Evolutionary conservation across 2,113 vertebrate species (phyloP).

Genomic region (Sinocyclocheilus anshuiensis): DNA sequence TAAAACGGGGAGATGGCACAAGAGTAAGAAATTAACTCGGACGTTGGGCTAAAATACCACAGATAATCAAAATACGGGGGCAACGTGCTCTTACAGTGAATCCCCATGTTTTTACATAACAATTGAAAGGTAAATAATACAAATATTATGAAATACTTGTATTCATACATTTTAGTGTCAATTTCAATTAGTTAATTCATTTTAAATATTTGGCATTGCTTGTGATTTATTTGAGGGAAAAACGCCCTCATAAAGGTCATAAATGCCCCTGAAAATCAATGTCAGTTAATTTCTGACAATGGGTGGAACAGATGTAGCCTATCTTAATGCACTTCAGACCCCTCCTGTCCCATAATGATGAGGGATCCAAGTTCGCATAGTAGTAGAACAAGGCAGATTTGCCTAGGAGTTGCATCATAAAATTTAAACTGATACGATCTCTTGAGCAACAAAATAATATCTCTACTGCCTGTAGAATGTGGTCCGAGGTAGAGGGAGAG

Average conservation of each 20-base stretch:
- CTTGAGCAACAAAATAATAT: background rate
- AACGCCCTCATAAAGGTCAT: background rate
- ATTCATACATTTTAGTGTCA: background rate
- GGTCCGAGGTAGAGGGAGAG: background rate
- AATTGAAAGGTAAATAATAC: background rate
- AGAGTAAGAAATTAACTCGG: background rate
- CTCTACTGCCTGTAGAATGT: background rate
- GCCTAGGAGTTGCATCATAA: background rate
- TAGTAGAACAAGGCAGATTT: background rate
- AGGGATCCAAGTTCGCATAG: background rate
- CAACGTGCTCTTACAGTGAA: background rate
- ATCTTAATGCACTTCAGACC: background rate
- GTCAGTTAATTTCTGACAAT: background rate
- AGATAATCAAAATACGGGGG: no score
- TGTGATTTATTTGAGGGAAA: background rate
- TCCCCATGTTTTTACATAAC: background rate
- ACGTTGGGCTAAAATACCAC: background rate
- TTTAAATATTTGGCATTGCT: background rate
- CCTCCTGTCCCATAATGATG: background rate
- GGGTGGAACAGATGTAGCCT: background rate
- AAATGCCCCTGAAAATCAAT: constrained; percentile 6
- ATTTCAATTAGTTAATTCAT: background rate
- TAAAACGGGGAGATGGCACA: background rate
- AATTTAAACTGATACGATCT: background rate
- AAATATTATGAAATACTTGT: background rate